Evolutionary conservation across 2,888 invertebrate genomes (phyloP), one percentile per base, ranked within the genome.

Genomic region (Aethes cnicana): DNA sequence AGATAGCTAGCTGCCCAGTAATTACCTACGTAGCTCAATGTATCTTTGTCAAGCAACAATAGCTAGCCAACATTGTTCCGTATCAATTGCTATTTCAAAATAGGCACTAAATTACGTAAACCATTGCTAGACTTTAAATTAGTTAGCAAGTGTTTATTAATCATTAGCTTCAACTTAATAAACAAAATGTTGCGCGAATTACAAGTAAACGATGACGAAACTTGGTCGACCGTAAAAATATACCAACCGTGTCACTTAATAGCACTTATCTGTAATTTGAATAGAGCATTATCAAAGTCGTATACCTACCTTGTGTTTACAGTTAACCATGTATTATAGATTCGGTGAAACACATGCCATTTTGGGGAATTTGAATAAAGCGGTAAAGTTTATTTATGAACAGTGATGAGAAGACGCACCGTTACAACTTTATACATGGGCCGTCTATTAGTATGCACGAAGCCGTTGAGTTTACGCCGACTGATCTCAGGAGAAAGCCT

Each of bases 11-110:
- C 77, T 77, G 72, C 73, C 39, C 20, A 43, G 52, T 52, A 52
- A 52, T 52, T 52, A 52, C 39, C 44, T 46, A 46, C 46, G 52
- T 46, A 52, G 39, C 72, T 77, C 78, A 80, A 80, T 81, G 84
- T 84, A 74, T 84, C 84, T 82, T 72, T 82, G 87, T 85, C 84
- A 76, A 67, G 78, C 81, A 77, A 84, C 84, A 85, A 86, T 82
- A 72, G 77, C 52, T 25, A 30, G 44, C 72, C 66, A 66, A 78
- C 81, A 79, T 78, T 83, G 81, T 81, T 76, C 72, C 62, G 69
- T 79, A 80, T 77, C 83, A 84, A 84, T 82, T 79, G 82, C 75
- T 72, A 77, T 77, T 75, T 79, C 74, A 78, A 83, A 84, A 81
- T 81, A 74, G 81, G 68, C 63, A 77, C 69, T 84, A 80, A 83